Base-by-base conservation (phyloP, 2,797 vertebrate genomes). In the Telmatherina bonti region DNA sequence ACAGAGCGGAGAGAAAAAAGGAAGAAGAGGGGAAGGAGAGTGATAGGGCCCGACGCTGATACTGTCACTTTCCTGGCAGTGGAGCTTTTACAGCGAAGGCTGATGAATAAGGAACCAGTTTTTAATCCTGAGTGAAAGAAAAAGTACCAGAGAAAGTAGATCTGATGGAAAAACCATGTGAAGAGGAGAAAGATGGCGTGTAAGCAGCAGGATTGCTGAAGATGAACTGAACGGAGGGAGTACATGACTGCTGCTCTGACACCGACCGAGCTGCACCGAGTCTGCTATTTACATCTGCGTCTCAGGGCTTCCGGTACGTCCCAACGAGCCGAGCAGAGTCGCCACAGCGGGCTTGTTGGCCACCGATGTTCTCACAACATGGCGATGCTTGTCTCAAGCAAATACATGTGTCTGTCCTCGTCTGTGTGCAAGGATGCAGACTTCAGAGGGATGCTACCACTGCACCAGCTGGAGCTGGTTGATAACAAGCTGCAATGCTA, bases 211-310 rank as follows among this genome's bases (percentile, higher is more conserved):
- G 53, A 85, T 62, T 49, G 51, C 65, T 70, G 8, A 62, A 81
- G 72, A 89, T 81, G 74, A 85, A 83, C 74, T 35, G 74, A 79
- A 73, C 55, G 74, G 68, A 62, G 74, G 73, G 78, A 73, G 76
- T 77, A 72, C 83, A 80, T 80, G 65, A 85, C 74, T 38, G 29
- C 47, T 15, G 22, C 70, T 74, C 55, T 55, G 7, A 26, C 58
- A 65, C 35, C 0, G 43, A 54, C 78, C 16, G 74, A 82, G 77
- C 71, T 81, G 62, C 84, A 83, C 15, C n/a, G 74, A 83, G 80
- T 88, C 86, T 91, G 90, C 71, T 81, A 77, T 86, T 83, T 72
- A 53, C 79, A 91, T 92, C 83, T 85, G 78, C 78, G 27, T 79
- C 66, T 56, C 62, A 7, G 45, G 52, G 64, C 73, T 73, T 68